phyloP scores from a whole-genome alignment of 1,140 invertebrate species.

The Marisa cornuarietis region DNA sequence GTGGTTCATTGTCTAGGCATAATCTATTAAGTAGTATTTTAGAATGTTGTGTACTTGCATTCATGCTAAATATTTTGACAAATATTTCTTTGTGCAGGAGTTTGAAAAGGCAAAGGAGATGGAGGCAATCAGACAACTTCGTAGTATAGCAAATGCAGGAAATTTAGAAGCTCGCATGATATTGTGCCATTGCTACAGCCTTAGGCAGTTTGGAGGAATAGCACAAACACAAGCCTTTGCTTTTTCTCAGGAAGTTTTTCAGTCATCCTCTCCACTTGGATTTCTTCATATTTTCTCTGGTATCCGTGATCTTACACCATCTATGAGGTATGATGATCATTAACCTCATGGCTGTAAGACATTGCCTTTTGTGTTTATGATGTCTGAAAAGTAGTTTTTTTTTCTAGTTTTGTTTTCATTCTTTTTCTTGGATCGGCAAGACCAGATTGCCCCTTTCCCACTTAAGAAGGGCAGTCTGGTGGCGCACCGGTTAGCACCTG shows the following conservation, averaged over 20 bases:
- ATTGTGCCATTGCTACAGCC: conserved; percentile 54
- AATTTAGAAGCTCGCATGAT: conserved; percentile 48
- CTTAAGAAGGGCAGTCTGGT: too few relatives aligned
- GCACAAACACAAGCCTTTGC: conserved; percentile 43
- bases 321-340: conserved; percentile 54
- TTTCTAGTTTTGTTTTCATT: too few relatives aligned
- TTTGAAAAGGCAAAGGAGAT: conserved; percentile 47
- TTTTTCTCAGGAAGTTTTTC: conserved; percentile 54
- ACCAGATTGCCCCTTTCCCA: too few relatives aligned
- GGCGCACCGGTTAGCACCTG: too few relatives aligned
- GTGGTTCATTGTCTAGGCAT: too few relatives aligned
- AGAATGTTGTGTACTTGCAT: background rate
- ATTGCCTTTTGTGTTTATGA: too few relatives aligned
- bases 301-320: conserved; percentile 54
- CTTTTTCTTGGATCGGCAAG: too few relatives aligned
- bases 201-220: conserved; percentile 58
- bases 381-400: too few relatives aligned
- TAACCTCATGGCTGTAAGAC: too few relatives aligned
- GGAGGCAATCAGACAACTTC: conserved; percentile 54
- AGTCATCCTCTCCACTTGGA: conserved; percentile 51
- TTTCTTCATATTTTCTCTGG: conserved; percentile 50
- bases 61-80: background rate
- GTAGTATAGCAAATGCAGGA: conserved; percentile 49
- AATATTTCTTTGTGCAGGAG: conserved; percentile 26
- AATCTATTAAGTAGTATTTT: too few relatives aligned